A percentile compares a stretch with the other conserved stretches of the same genome.
Evolutionary conservation across 2,113 vertebrate genomes (phyloP).

Genomic region (Emberiza fucata): DNA sequence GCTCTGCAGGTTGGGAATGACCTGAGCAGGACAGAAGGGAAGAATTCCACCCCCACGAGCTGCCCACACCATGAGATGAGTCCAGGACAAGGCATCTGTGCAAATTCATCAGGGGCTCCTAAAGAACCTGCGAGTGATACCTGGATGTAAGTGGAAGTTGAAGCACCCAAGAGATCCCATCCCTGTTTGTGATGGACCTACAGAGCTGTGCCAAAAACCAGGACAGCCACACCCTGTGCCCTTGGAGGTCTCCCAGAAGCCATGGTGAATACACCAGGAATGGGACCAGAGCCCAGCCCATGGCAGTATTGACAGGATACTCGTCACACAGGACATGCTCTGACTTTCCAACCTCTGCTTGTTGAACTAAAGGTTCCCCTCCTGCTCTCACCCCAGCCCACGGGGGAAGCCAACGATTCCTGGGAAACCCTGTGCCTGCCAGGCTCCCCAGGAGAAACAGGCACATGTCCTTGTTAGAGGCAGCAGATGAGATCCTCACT

Average conservation of each 20-base stretch:
- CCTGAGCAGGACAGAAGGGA: background rate
- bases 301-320: background rate
- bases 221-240: background rate
- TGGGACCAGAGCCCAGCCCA: accelerated
- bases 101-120: background rate
- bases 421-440: background rate
- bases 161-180: background rate
- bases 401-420: background rate
- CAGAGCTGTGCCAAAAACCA: background rate
- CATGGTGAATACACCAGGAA: accelerated
- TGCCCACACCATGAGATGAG: background rate
- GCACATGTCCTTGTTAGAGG: background rate
- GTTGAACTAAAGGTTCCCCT: background rate
- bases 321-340: background rate
- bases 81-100: background rate
- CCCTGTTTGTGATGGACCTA: background rate
- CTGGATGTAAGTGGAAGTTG: background rate
- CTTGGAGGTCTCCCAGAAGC: background rate
- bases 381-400: background rate
- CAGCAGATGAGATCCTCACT: background rate
- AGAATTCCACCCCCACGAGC: accelerated
- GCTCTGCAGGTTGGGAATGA: background rate
- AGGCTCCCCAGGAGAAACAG: background rate
- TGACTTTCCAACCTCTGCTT: background rate
- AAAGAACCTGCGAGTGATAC: background rate